phyloP scores from a whole-genome alignment of 2,113 vertebrate species.

The Tychaedon coryphoeus region DNA sequence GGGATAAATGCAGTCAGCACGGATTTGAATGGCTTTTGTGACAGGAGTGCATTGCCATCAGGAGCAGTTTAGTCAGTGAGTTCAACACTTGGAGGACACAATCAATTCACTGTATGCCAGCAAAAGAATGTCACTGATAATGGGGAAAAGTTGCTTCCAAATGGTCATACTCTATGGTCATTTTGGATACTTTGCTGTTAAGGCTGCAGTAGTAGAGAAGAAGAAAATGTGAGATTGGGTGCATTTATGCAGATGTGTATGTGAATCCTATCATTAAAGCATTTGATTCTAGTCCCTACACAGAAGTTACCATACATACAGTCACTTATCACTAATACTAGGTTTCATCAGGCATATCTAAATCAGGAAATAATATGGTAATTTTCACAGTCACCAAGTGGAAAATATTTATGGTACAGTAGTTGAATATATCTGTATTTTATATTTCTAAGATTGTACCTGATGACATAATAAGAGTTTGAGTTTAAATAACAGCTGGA shows the following conservation, averaged over 20 bases:
- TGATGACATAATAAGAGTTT: constrained; percentile 68
- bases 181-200: not conserved
- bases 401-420: constrained; percentile 69
- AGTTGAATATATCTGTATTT: constrained; percentile 69
- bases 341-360: constrained; percentile 52
- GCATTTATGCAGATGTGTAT: not conserved
- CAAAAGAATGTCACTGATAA: not conserved
- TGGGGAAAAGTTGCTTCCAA: not conserved
- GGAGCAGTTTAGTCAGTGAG: not conserved
- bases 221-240: not conserved
- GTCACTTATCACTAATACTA: constrained; percentile 46
- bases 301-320: constrained; percentile 15
- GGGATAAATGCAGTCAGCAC: not conserved
- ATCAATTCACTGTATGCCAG: not conserved
- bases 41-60: not conserved
- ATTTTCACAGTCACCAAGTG: constrained; percentile 68
- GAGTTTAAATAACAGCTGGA: constrained; percentile 64
- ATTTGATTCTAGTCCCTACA: not conserved
- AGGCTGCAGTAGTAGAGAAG: not conserved
- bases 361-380: constrained; percentile 67
- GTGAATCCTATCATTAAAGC: not conserved
- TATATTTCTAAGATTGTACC: constrained; percentile 62
- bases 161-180: not conserved
- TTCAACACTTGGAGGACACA: not conserved
- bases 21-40: not conserved